Evolutionary conservation across 1,140 invertebrate species (phyloP), one percentile per base, ranked within the genome.

Genomic region (Drosophila saltans): DNA sequence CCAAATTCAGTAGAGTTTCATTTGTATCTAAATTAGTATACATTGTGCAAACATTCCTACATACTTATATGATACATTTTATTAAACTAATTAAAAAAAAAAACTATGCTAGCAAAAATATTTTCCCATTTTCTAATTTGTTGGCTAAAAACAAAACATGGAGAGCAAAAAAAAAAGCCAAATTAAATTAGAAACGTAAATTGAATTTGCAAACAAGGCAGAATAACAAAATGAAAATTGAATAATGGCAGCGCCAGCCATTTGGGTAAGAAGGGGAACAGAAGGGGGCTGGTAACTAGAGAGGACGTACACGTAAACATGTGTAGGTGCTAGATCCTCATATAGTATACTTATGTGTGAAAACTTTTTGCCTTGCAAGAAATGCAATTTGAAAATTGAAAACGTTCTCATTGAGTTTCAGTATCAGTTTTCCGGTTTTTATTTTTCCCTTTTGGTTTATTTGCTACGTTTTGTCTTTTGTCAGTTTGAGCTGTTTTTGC

Each of bases 361-460:
- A 48, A 57, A 60, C 16, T 28, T 26, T 26, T 24, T 30, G 33
- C 28, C 28, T 10, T 33, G 41, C 36, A 30, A 66, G 57, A 86
- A 81, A 85, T 81, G 75, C 72, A 86, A 85, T 85, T 85, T 81
- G 79, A 66, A 85, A 85, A 86, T 85, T 80, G 80, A 73, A 83
- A 88, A 89, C 68, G 80, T 70, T 77, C 30, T 40, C 33, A 33
- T 57, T 48, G 64, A 21, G 45, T 8, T 52, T 52, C 3, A 63
- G 55, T 61, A 66, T 71, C 39, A 40, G 55, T 52, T 52, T n/a
- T 10, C 9, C 33, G 33, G 3, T 36, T 36, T 36, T 36, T 30
- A 30, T 30, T 30, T 36, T 36, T 36, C 6, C 1, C 6, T 36
- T 36, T 36, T 36, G 3, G 3, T 36, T 7, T 36, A 36, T 36